Base-by-base conservation (phyloP, 2,797 vertebrate species). In the Sardinella longiceps region DNA sequence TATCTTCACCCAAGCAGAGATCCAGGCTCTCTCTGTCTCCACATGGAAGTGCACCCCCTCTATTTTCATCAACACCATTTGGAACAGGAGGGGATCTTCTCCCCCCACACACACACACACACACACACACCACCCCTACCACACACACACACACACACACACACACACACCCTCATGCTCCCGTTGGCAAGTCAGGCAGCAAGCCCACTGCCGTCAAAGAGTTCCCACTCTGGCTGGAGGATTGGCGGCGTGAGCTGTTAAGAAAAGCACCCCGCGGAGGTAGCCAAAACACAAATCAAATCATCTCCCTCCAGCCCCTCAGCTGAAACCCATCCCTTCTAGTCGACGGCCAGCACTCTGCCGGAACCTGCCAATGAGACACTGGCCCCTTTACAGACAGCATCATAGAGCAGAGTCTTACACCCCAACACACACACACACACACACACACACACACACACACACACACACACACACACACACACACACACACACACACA, bases 281-380 rank as follows among this genome's bases (percentile, higher is more conserved):
- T 43, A 43, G 70, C 70, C 70, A 77, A 77, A 39, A 77, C 70
- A 77, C 33, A 77, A 77, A 77, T 77, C 70, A 77, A 77, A 77
- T 77, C 70, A 77, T 77, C 70, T 43, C 37, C 33, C 70, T 77
- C 33, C 70, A 77, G 37, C 70, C 70, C 70, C 70, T 37, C 33
- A 43, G 70, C 70, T 39, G 70, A 77, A 77, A 39, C 70, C 37
- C 70, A 77, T 77, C 70, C 37, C 70, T 39, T 77, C 70, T 39
- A 37, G 70, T 77, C 20, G 37, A 5, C 37, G 37, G 70, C 70
- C 70, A 77, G 66, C 15, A 74, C 66, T 74, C 66, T 74, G 66
- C 33, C 15, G 15, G 70, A 77, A 77, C 70, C 70, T 77, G 70
- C 70, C 70, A 77, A 77, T 7, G 70, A 77, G 1, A 43, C 70